Evolutionary conservation across 1,140 invertebrate genomes (phyloP).

Genomic region (Sycophaga agraensis): DNA sequence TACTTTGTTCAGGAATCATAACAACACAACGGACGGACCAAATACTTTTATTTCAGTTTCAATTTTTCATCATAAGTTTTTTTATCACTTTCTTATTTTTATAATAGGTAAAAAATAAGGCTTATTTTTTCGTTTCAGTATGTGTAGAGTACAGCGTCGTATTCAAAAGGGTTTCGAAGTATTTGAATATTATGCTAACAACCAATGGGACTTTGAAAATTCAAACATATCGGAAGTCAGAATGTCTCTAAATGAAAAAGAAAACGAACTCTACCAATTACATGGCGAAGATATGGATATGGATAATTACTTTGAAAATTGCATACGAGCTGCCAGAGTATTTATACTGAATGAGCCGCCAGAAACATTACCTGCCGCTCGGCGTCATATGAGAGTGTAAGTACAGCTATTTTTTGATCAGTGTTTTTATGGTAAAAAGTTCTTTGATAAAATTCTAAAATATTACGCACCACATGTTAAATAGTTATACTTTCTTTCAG

Average conservation of each 20-base stretch:
- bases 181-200: conserved; percentile 84
- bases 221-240: conserved; percentile 61
- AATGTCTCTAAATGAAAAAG: conserved; percentile 64
- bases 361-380: conserved; percentile 77
- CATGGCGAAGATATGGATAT: conserved; percentile 73
- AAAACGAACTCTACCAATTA: conserved; percentile 67
- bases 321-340: conserved; percentile 70
- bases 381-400: conserved; percentile 76
- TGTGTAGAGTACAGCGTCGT: conserved; percentile 73
- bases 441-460: too few species aligned
- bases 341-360: conserved; percentile 83
- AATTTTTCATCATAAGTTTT: too few species aligned
- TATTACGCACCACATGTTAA: not conserved
- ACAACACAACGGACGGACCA: too few species aligned
- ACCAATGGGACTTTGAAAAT: conserved; percentile 81
- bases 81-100: not conserved
- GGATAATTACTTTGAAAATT: conserved; percentile 72
- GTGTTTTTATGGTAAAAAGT: too few species aligned
- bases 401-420: conserved; percentile 26
- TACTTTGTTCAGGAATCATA: too few species aligned
- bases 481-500: conserved; percentile 52
- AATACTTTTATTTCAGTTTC: too few species aligned
- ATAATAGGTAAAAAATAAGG: conserved; percentile 8
- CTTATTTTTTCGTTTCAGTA: conserved; percentile 51
- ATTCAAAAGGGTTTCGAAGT: conserved; percentile 82